A percentile compares a stretch with the other conserved stretches of the same genome.
phyloP scores from a whole-genome alignment of 1,140 invertebrate genomes.

The Meloidogyne floridensis region DNA sequence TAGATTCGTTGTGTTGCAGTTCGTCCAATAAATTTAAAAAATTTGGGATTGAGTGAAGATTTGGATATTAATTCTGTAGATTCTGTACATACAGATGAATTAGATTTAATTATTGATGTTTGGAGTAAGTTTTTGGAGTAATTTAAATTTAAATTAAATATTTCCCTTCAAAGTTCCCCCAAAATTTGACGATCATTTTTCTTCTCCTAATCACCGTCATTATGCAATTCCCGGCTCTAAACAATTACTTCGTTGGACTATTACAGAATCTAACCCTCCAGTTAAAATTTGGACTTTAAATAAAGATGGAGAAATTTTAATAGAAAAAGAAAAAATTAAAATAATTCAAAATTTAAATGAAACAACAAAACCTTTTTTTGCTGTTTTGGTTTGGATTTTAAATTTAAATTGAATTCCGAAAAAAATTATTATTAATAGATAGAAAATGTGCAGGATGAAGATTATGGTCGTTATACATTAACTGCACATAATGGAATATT shows the following conservation, averaged over 20 bases:
- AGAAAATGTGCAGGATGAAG: slow-evolving; percentile 36
- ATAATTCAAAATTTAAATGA: slow-evolving; percentile 31
- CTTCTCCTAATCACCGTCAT: background rate
- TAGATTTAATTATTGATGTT: slow-evolving; percentile 32
- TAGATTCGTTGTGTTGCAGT: slow-evolving; percentile 43
- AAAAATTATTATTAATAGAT: slow-evolving; percentile 24
- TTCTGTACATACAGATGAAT: slow-evolving; percentile 40
- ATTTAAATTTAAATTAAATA: background rate
- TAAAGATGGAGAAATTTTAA: slow-evolving; percentile 35
- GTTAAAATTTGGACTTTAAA: slow-evolving; percentile 41
- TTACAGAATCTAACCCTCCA: slow-evolving; percentile 47
- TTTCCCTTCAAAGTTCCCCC: background rate
- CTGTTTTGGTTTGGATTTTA: slow-evolving; percentile 13
- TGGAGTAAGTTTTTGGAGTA: slow-evolving; percentile 17
- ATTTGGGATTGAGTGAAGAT: background rate
- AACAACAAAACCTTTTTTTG: slow-evolving; percentile 21
- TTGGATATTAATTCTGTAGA: slow-evolving; percentile 30
- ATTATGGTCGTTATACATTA: slow-evolving; percentile 43
- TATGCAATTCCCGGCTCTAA: slow-evolving; percentile 33
- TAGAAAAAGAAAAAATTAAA: slow-evolving; percentile 20
- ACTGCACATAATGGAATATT: slow-evolving; percentile 42
- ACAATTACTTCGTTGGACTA: slow-evolving; percentile 33
- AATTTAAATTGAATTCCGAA: no score
- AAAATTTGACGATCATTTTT: slow-evolving; percentile 22
- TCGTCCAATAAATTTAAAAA: slow-evolving; percentile 29